These are phyloP conservation scores for Patiria miniata DNA, from an alignment of 35 echinoderm and acorn worm genomes.

Conservation along the genomic window DNA sequence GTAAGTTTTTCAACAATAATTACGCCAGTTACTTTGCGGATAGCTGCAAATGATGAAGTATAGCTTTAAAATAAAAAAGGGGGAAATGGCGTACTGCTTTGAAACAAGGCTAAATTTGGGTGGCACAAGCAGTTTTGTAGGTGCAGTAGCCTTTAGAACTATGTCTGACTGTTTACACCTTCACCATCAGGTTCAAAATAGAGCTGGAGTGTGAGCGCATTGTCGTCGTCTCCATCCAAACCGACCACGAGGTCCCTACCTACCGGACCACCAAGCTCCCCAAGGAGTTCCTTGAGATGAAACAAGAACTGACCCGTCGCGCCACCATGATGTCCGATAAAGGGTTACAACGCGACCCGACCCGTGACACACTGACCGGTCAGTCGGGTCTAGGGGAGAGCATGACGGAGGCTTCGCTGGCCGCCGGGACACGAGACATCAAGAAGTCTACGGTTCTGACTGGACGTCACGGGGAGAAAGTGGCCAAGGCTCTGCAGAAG, in stretches of 20 bases:
- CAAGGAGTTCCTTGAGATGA: conserved; percentile 68
- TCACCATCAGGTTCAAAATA: conserved; percentile 72
- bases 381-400: conserved; percentile 54
- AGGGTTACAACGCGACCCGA: conserved; percentile 65
- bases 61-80: no score
- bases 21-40: no score
- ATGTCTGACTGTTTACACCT: no score
- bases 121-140: no score
- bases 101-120: no score
- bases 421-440: conserved; percentile 45
- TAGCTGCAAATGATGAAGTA: no score
- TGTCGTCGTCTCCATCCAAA: conserved; percentile 71
- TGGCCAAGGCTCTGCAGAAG: conserved; percentile 88
- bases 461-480: conserved; percentile 91
- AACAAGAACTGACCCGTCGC: conserved; percentile 70
- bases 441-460: conserved; percentile 93
- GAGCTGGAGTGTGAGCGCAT: conserved; percentile 92
- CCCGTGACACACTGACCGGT: conserved; percentile 47
- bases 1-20: no score
- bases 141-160: no score
- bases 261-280: conserved; percentile 79
- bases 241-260: conserved; percentile 70
- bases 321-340: conserved; percentile 78
- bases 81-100: no score
- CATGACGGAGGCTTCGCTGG: conserved; percentile 28